Percentiles rank a stretch among this genome's conserved stretches.
phyloP scores from a whole-genome alignment of 2,113 vertebrate species.

The Dolichallabes microphthalmus region DNA sequence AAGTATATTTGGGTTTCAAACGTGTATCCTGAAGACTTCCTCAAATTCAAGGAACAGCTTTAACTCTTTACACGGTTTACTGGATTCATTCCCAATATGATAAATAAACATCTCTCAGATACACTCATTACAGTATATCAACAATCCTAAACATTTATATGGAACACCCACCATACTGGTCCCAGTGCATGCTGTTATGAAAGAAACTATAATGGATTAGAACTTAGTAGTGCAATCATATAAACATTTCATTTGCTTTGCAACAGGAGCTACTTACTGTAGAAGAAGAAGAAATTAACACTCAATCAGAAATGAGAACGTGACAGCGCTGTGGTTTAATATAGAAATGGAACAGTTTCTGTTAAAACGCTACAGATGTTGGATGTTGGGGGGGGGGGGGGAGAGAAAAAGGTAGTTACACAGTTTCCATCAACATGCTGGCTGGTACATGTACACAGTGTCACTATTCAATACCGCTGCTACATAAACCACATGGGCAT shows the following conservation, averaged over 20 bases:
- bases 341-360: constrained; percentile 21
- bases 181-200: not conserved
- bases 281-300: not conserved
- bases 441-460: constrained; percentile 7
- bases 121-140: not conserved
- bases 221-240: not conserved
- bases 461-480: constrained; percentile 18
- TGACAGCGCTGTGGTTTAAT: not conserved
- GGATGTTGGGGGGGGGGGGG: too few species aligned
- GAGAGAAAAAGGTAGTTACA: not conserved
- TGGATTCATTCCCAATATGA: not conserved
- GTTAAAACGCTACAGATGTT: constrained; percentile 30
- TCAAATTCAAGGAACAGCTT: not conserved
- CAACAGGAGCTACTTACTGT: not conserved
- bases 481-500: constrained; percentile 24
- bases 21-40: too few species aligned
- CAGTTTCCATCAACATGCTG: constrained; percentile 32
- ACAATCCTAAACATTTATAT: not conserved
- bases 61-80: not conserved
- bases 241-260: not conserved
- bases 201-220: not conserved
- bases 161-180: not conserved
- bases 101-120: not conserved
- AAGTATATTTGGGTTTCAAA: too few species aligned
- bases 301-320: not conserved